Evolutionary conservation across 2,113 vertebrate genomes (phyloP).

Genomic region (Mastomys natalensis): DNA sequence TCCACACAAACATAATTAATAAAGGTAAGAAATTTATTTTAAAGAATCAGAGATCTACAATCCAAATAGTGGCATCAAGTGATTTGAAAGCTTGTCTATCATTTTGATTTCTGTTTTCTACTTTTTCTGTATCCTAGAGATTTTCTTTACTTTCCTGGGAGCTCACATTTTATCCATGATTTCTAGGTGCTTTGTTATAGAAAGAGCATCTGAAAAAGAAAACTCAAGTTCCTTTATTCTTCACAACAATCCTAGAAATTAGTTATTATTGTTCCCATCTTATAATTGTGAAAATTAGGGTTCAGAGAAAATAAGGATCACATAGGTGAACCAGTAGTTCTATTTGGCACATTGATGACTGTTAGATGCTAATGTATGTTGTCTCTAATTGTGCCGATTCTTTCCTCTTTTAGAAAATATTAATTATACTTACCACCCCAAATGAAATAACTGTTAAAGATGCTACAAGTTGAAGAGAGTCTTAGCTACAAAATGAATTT

Average conservation of each 20-base stretch:
- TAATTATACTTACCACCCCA: slow-evolving; percentile 40
- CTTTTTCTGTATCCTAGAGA: background rate
- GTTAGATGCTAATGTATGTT: slow-evolving; percentile 16
- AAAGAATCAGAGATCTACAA: background rate
- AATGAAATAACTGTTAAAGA: slow-evolving; percentile 47
- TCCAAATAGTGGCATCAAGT: slow-evolving; percentile 17
- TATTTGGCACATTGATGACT: slow-evolving; percentile 13
- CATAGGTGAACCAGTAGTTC: background rate
- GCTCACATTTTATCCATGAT: slow-evolving; percentile 43
- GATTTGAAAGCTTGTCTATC: background rate
- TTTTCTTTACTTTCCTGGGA: slow-evolving; percentile 51
- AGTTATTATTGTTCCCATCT: background rate
- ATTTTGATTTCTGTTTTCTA: slow-evolving; percentile 50
- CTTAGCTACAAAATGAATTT: slow-evolving; percentile 37
- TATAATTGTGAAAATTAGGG: slow-evolving; percentile 24
- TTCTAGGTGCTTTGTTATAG: slow-evolving; percentile 38
- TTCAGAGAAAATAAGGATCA: slow-evolving; percentile 4
- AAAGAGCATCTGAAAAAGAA: slow-evolving; percentile 46
- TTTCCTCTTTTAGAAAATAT: slow-evolving; percentile 59
- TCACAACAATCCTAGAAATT: slow-evolving; percentile 56
- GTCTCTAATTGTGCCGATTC: background rate
- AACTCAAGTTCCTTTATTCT: slow-evolving; percentile 7
- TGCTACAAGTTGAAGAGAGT: background rate
- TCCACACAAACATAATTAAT: background rate
- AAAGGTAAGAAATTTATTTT: background rate